Evolutionary conservation across 2,888 invertebrate genomes (phyloP).

Genomic region (Prenolepis imparis): DNA sequence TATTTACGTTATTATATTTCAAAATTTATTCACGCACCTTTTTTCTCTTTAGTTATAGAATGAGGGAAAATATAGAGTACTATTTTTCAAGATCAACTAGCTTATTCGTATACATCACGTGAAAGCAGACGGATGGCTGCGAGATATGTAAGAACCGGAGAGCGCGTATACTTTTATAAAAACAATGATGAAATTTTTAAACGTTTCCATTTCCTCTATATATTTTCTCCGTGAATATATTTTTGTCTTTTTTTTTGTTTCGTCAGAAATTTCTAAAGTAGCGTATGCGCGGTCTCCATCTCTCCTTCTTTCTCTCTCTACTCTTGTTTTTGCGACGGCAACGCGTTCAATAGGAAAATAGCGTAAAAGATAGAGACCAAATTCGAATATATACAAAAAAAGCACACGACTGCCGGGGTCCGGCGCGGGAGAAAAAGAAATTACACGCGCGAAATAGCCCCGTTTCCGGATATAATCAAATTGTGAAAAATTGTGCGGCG

Average conservation of each 20-base stretch:
- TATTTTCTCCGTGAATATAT: slow-evolving; percentile 13
- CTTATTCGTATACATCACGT: not conserved
- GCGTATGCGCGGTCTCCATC: not conserved
- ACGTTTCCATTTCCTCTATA: not conserved
- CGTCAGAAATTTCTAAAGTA: slow-evolving; percentile 30
- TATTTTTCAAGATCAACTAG: not conserved
- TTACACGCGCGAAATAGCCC: slow-evolving; percentile 28
- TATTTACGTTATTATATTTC: not conserved
- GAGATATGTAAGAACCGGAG: not conserved
- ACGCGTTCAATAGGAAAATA: slow-evolving; percentile 6
- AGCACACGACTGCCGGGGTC: not conserved
- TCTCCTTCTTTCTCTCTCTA: too few species aligned
- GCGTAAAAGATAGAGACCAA: not conserved
- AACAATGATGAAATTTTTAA: slow-evolving; percentile 1
- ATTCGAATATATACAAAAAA: not conserved
- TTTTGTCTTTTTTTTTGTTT: not conserved
- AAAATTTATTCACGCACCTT: not conserved
- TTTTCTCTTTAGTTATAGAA: not conserved
- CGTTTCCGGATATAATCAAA: slow-evolving; percentile 45
- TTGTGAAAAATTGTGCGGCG: slow-evolving; percentile 37
- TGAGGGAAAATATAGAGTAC: not conserved
- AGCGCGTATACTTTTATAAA: not conserved
- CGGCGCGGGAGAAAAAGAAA: not conserved
- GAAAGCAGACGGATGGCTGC: not conserved
- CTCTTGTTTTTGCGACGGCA: slow-evolving; percentile 9